Evolutionary conservation across 2,113 vertebrate species (phyloP), one percentile per base, ranked within the genome.

Genomic region (Onychostruthus taczanowskii): DNA sequence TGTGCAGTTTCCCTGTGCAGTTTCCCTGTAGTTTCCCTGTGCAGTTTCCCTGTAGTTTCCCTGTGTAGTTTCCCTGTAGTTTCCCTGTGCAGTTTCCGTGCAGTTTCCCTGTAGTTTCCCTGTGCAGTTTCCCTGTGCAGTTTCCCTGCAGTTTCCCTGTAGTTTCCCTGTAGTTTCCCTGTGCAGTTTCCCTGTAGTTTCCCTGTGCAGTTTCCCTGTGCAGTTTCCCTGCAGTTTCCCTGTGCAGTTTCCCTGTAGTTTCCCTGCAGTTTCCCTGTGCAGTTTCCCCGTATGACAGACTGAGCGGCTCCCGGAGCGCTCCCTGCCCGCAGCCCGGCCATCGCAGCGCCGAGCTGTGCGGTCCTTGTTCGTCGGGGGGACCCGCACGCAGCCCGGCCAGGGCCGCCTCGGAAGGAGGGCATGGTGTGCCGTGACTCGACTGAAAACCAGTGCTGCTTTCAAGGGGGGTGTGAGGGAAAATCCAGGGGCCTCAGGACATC

Each of bases 371-470:
- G 91, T 83, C 35, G 37, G 89, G 90, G 95, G 55, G 96, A 93
- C 27, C 91, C 83, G 90, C 94, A 58, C 96, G 89, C 4, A 93
- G 82, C 92, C 95, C 96, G 91, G 90, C 96, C 95, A 84, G 97
- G 26, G 33, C 91, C 70, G 50, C 95, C 33, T 33, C 31, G 46
- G 95, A 91, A 37, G 12, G 84, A 83, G 74, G 33, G 92, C 53
- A 12, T 63, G 9, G 92, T 91, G 98, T 93, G 97, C 86, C 93
- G 95, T 41, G 23, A 76, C 62, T 69, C 75, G 11, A 10, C 63
- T 70, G 86, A 63, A 72, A 89, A 43, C 1, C 17, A n/a, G 59
- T 3, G 24, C 80, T 21, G 37, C 1, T 2, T 11, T 4, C 6
- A 2, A 17, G 31, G 64, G 6, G 50, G 30, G 14, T 44, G 94